These are phyloP conservation scores for Serinus canaria DNA, from an alignment of 2,113 vertebrate genomes.

Conservation along the genomic window DNA sequence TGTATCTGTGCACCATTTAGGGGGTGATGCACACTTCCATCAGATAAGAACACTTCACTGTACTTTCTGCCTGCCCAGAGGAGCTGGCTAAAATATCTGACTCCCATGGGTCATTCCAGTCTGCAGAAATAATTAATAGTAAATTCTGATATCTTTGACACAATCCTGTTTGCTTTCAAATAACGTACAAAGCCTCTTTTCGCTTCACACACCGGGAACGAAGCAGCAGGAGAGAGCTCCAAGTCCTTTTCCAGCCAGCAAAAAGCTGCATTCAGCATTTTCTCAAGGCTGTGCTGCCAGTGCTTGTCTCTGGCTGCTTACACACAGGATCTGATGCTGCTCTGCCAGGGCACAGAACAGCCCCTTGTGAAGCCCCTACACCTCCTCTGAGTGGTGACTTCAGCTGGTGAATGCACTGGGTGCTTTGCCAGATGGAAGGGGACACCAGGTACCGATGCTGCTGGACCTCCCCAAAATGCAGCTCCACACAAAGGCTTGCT, in stretches of 20 bases:
- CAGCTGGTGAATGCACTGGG: neutral
- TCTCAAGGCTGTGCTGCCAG: neutral
- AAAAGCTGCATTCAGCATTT: conserved; percentile 37
- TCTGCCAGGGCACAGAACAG: neutral
- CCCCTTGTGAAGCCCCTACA: neutral
- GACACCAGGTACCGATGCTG: neutral
- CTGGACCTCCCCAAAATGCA: neutral
- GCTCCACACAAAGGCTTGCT: neutral
- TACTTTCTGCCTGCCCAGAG: neutral
- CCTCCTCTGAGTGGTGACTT: neutral
- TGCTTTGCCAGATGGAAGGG: neutral
- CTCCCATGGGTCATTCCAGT: neutral
- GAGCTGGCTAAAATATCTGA: conserved; percentile 2
- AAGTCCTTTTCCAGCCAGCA: conserved; percentile 12
- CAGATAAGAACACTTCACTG: neutral
- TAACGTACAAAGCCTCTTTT: conserved; percentile 4
- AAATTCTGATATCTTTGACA: neutral
- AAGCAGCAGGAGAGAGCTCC: conserved; percentile 27
- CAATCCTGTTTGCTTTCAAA: conserved; percentile 25
- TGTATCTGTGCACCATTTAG: neutral
- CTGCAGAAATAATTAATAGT: conserved; percentile 8
- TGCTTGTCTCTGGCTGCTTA: neutral
- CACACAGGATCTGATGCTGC: neutral
- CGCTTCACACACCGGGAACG: neutral
- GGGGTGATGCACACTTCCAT: neutral